Conservation (phyloP, 2,113 vertebrate genomes). For the Phrynosoma platyrhinos region DNA sequence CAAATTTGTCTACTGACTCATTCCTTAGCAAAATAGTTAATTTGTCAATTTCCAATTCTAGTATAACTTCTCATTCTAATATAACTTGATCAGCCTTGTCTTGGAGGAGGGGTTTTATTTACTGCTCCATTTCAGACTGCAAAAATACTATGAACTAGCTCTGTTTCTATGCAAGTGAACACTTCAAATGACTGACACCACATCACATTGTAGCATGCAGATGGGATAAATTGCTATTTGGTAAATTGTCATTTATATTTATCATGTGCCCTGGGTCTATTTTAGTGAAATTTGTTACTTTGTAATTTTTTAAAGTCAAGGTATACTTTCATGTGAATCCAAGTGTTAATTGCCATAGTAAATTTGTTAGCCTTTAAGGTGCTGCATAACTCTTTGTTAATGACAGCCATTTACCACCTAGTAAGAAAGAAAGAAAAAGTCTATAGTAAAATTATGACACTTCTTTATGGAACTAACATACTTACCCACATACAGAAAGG, state of each 20-base stretch:
- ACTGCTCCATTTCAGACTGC: background rate
- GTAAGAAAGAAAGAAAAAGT: no score
- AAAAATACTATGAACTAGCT: background rate
- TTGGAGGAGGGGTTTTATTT: background rate
- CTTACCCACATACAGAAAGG: conserved; percentile 46
- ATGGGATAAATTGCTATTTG: background rate
- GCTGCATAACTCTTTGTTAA: no score
- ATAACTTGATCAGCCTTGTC: background rate
- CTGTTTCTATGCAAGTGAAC: background rate
- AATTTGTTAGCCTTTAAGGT: no score
- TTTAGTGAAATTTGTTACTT: background rate
- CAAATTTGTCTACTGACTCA: no score
- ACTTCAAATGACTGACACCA: background rate
- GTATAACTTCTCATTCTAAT: background rate
- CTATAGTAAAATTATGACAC: no score
- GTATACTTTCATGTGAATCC: background rate
- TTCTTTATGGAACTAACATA: conserved; percentile 25
- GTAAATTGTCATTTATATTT: background rate
- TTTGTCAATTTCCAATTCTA: no score
- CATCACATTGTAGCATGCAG: background rate
- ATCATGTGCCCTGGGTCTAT: background rate
- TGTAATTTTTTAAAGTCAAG: conserved; percentile 1
- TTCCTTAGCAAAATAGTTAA: no score
- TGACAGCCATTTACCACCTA: background rate
- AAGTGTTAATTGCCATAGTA: background rate